These are phyloP conservation scores for Tragelaphus strepsiceros DNA, from an alignment of 2,113 vertebrate genomes.

Conservation along the genomic window DNA sequence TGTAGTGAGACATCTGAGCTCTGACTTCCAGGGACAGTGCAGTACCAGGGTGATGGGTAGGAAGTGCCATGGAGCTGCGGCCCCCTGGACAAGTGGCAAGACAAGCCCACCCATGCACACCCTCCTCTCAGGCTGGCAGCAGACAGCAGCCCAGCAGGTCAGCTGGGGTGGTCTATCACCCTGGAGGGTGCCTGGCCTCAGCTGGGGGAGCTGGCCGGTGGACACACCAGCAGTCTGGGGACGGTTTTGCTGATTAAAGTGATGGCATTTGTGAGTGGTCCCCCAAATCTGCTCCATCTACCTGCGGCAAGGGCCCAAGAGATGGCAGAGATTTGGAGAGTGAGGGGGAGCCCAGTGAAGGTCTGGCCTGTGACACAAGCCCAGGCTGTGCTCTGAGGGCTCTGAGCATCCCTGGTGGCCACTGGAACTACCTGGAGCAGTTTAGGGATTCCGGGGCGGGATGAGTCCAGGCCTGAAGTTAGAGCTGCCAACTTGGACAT, in stretches of 20 bases:
- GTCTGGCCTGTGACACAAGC: rapidly evolving
- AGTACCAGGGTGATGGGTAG: rapidly evolving
- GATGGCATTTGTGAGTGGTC: rapidly evolving
- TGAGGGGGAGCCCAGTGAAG: neutral
- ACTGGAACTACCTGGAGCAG: neutral
- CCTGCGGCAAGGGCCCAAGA: neutral
- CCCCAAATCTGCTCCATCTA: neutral
- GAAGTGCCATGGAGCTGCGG: rapidly evolving
- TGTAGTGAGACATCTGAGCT: neutral
- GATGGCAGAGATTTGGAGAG: neutral
- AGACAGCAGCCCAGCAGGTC: rapidly evolving
- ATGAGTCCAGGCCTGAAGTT: neutral
- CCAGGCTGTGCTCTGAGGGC: too few relatives aligned
- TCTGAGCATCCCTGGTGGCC: neutral
- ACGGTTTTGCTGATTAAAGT: neutral
- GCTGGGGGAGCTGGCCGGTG: neutral
- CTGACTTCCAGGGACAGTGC: neutral
- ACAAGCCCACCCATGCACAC: rapidly evolving
- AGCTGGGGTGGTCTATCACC: too few relatives aligned
- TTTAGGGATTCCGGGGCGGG: neutral
- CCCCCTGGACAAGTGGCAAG: neutral
- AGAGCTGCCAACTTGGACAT: neutral
- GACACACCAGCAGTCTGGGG: too few relatives aligned
- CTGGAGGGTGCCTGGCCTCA: rapidly evolving
- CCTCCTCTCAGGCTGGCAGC: neutral